Base-by-base conservation (phyloP, 2,113 vertebrate species). In the Malurus melanocephalus region DNA sequence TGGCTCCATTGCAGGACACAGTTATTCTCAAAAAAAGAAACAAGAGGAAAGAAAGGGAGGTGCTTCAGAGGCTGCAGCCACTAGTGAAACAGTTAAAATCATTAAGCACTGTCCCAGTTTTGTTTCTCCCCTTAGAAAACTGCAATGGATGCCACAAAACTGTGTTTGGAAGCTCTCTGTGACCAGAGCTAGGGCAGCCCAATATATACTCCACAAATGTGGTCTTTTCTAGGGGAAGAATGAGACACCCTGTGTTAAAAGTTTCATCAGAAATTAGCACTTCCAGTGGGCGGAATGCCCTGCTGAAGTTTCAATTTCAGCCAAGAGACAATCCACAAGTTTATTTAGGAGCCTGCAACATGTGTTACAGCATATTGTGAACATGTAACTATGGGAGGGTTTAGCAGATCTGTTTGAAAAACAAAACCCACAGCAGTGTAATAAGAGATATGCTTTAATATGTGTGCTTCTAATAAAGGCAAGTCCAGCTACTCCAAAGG, bases 381-480 rank as follows among this genome's bases (percentile, higher is more conserved):
- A n/a, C 18, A 43, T 42, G 21, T 2, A 57, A 1, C 5, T 46
- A 7, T 3, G 3, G 14, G 16, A 23, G 1, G 0, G 6, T 26
- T 59, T 71, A 64, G 33, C 15, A 66, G 32, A 14, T 26, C 60
- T 80, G 38, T 38, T 73, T 52, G 23, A 55, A 33, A 35, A 62
- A 43, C 11, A 72, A 75, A 85, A 60, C 1, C 0, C 11, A 43
- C 28, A 35, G 10, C 28, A 14, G 9, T 12, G 4, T 5, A 69
- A 12, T 35, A 75, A 62, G 35, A 46, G 11, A 57, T 38, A 2
- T 60, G 24, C 13, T 66, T 16, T n/a, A 20, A 42, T 24, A 30
- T 23, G 10, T 26, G 11, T 26, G 17, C 28, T 78, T 81, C 30
- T 76, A 35, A 42, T 21, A 35, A 4, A 3, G 26, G 28, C 6